These are phyloP conservation scores for Drosophila albomicans DNA, from an alignment of 1,140 invertebrate species.

Conservation along the genomic window DNA sequence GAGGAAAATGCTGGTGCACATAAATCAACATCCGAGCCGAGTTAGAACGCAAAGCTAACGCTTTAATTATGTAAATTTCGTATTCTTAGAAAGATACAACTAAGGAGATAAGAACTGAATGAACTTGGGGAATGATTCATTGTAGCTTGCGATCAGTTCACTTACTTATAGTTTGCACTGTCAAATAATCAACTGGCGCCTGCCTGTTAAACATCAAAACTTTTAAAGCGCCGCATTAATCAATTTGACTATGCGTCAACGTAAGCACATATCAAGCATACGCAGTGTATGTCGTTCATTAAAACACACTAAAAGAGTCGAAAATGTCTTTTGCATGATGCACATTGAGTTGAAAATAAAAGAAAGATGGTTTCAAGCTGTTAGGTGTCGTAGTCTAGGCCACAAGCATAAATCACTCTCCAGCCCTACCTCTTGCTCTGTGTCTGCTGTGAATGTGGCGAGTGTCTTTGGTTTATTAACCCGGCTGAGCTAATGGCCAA, in stretches of 20 bases:
- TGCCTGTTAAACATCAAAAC: conserved; percentile 10
- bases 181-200: conserved; percentile 30
- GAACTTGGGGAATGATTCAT: background rate
- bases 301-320: background rate
- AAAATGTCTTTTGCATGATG: conserved; percentile 18
- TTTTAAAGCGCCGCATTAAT: conserved; percentile 52
- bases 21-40: conserved; percentile 21
- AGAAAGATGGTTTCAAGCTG: conserved; percentile 65
- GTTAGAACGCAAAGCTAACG: background rate
- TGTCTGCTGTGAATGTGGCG: conserved; percentile 12
- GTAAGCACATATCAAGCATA: conserved; percentile 60
- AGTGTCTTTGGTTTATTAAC: conserved; percentile 70
- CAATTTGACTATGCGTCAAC: conserved; percentile 44
- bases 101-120: background rate
- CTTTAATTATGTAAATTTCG: background rate
- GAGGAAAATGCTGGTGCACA: background rate
- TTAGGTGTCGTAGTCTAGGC: conserved; percentile 73
- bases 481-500: conserved; percentile 55
- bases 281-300: conserved; percentile 45
- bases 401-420: conserved; percentile 73
- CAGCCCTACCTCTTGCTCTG: conserved; percentile 11
- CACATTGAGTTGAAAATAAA: conserved; percentile 51
- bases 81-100: conserved; percentile 1
- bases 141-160: conserved; percentile 4
- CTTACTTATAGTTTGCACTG: conserved; percentile 15